A percentile compares a stretch with the other conserved stretches of the same genome.
Conservation (phyloP, 2,113 vertebrate genomes). For the Cynopterus brachyotis region DNA sequence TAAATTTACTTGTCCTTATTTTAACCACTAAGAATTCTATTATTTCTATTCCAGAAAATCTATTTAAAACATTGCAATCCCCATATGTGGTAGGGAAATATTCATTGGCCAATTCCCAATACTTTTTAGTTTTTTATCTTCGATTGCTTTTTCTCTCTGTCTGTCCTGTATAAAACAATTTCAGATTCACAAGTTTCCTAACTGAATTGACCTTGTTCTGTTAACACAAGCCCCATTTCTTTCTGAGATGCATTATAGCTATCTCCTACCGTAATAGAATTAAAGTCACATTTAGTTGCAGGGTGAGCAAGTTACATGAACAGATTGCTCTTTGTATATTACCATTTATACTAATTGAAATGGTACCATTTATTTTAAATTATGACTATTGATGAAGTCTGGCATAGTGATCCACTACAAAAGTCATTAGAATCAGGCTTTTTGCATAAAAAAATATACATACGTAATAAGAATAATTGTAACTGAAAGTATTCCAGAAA, state of each 20-base stretch:
- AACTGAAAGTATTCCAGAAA: slow-evolving; percentile 41
- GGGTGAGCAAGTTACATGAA: neutral
- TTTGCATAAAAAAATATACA: slow-evolving; percentile 54
- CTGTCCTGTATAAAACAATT: slow-evolving; percentile 11
- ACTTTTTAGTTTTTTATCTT: slow-evolving; percentile 14
- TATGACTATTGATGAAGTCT: slow-evolving; percentile 39
- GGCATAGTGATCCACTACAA: slow-evolving; percentile 3
- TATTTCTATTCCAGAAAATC: slow-evolving; percentile 37
- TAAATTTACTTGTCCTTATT: neutral
- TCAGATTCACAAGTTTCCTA: neutral
- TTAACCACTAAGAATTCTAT: neutral
- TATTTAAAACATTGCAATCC: neutral
- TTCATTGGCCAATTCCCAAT: neutral
- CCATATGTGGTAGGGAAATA: neutral
- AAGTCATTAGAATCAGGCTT: slow-evolving; percentile 22
- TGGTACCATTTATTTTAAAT: slow-evolving; percentile 65
- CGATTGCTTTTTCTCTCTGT: neutral
- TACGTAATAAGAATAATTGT: slow-evolving; percentile 9
- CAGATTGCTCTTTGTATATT: slow-evolving; percentile 47
- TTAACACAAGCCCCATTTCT: neutral
- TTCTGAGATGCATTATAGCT: neutral
- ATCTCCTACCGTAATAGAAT: neutral
- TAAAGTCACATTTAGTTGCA: neutral
- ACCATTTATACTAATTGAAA: slow-evolving; percentile 64
- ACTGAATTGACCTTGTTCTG: neutral